Evolutionary conservation across 2,797 vertebrate species (phyloP).

Genomic region (Pangasius macronema): DNA sequence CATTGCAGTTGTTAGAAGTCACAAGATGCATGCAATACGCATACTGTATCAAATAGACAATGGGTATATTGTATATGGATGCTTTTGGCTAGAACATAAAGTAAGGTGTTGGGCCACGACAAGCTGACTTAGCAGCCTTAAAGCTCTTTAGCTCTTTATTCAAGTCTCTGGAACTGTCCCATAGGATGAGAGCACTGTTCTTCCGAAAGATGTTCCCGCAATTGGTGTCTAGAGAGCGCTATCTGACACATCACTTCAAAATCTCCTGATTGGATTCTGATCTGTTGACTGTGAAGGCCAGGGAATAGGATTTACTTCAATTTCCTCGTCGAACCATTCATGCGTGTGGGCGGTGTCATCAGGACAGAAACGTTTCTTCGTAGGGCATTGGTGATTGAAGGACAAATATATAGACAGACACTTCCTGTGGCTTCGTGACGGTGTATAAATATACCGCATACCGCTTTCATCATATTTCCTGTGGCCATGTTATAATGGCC

Average conservation of each 20-base stretch:
- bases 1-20: neutral
- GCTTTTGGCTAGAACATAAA: neutral
- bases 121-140: neutral
- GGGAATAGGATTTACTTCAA: neutral
- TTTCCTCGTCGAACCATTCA: neutral
- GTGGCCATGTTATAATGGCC: neutral
- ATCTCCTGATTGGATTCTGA: neutral
- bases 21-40: neutral
- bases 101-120: neutral
- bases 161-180: neutral
- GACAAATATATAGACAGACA: neutral
- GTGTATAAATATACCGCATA: neutral
- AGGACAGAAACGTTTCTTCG: neutral
- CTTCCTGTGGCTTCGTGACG: neutral
- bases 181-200: neutral
- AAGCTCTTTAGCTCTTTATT: neutral
- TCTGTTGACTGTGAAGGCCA: neutral
- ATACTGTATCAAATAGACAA: neutral
- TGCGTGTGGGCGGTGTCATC: neutral
- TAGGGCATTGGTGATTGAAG: neutral
- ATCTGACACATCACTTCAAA: neutral
- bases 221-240: neutral
- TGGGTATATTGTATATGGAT: neutral
- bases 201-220: neutral
- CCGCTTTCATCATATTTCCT: neutral